Percentiles rank a stretch among this genome's conserved stretches.
Evolutionary conservation across 2,797 vertebrate genomes (phyloP).

Genomic region (Characodon lateralis): DNA sequence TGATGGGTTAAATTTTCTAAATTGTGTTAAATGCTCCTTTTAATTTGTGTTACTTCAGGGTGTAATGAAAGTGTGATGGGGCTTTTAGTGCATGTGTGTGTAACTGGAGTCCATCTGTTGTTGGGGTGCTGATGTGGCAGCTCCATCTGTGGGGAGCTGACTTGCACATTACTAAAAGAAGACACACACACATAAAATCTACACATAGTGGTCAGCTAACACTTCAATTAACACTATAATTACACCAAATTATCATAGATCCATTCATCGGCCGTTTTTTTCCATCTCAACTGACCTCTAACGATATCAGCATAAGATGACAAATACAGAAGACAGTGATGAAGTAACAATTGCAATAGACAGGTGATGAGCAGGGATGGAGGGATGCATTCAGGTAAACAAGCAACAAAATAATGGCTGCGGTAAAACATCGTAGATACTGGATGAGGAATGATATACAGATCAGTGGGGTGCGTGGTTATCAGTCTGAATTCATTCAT

Average conservation of each 20-base stretch:
- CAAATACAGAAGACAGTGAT: neutral
- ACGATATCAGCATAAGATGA: constrained; percentile 52
- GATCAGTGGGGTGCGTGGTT: constrained; percentile 53
- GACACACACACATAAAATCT: constrained; percentile 31
- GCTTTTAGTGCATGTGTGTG: constrained; percentile 30
- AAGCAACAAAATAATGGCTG: constrained; percentile 36
- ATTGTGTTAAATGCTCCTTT: neutral
- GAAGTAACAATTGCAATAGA: neutral
- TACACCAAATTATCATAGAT: constrained; percentile 75
- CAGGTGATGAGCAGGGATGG: neutral
- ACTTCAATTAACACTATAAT: constrained; percentile 82
- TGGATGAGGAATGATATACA: constrained; percentile 39
- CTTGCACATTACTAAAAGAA: constrained; percentile 56
- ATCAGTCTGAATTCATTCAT: constrained; percentile 43
- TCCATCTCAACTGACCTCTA: constrained; percentile 71
- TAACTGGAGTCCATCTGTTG: constrained; percentile 72
- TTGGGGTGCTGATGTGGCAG: constrained; percentile 73
- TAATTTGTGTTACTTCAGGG: constrained; percentile 30
- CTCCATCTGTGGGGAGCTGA: constrained; percentile 69
- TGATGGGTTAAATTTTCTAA: neutral
- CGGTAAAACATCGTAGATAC: constrained; percentile 29
- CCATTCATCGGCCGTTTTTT: constrained; percentile 69
- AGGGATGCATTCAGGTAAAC: constrained; percentile 12
- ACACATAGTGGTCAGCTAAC: constrained; percentile 61
- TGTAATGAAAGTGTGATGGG: constrained; percentile 26